phyloP scores from a whole-genome alignment of 1,140 invertebrate species.

The Chionoecetes opilio region DNA sequence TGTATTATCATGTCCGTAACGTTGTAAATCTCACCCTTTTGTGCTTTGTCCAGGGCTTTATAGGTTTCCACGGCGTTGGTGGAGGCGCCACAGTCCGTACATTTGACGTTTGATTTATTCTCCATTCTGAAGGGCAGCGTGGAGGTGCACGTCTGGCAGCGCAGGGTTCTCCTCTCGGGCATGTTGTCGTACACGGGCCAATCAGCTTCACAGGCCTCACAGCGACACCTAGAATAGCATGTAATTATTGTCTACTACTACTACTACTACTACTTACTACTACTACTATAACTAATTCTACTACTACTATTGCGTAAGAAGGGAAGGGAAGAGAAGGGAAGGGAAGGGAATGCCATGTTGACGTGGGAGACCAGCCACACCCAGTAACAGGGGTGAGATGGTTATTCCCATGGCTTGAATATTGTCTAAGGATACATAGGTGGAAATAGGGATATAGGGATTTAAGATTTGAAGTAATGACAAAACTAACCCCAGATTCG shows the following conservation, averaged over 20 bases:
- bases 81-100: slow-evolving; percentile 49
- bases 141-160: slow-evolving; percentile 87
- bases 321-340: not conserved
- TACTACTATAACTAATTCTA: too few species aligned
- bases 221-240: slow-evolving; percentile 88
- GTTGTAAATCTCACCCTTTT: slow-evolving; percentile 53
- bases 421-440: too few species aligned
- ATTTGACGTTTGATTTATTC: slow-evolving; percentile 61
- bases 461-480: too few species aligned
- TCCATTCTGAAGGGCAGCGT: not conserved
- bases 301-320: too few species aligned
- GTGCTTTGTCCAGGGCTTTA: slow-evolving; percentile 38
- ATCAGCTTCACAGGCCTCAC: slow-evolving; percentile 90
- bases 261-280: not conserved
- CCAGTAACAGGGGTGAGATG: too few species aligned
- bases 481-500: too few species aligned
- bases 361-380: too few species aligned
- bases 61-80: slow-evolving; percentile 48
- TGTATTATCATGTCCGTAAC: too few species aligned
- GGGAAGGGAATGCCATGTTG: too few species aligned
- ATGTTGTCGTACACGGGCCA: slow-evolving; percentile 87
- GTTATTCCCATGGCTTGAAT: too few species aligned
- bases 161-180: slow-evolving; percentile 85
- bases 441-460: too few species aligned
- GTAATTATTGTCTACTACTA: not conserved